Base-by-base conservation (phyloP, 2,113 vertebrate genomes). In the Xiphorhynchus elegans region DNA sequence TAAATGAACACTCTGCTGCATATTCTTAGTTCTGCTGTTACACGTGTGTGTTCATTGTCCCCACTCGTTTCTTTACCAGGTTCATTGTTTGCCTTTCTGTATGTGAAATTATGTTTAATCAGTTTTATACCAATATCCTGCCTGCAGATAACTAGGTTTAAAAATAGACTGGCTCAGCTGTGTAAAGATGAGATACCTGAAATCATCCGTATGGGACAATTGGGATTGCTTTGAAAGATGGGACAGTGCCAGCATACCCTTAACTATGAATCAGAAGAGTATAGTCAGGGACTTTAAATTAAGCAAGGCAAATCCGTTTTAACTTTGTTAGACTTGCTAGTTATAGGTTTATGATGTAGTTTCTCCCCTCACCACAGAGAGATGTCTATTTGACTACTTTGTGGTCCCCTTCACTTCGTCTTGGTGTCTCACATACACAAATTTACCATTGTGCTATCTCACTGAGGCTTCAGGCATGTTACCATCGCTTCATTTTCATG, bases 401-500 rank as follows among this genome's bases (percentile, higher is more conserved):
- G 33, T 18, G 42, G 11, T 23, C 19, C 44, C 47, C 56, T 60
- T 31, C 11, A 1, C n/a, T 37, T 28, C 0, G 0, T 23, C 23
- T 26, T 17, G 47, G 29, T 15, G 63, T 37, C 44, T 60, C 14
- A 6, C 28, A 24, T 1, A 4, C 26, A 33, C 23, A 67, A 17
- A 42, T 9, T 40, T 68, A 13, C 11, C 15, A 24, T 67, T 44
- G 17, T 23, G 64, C 11, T 10, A 0, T 35, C 60, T 50, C 14
- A 0, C n/a, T 19, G 40, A 12, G 24, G n/a, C 53, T 74, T 58
- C 42, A 11, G 31, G 47, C 17, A 0, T 35, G 3, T 53, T 25
- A 3, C 12, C 4, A 10, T 47, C 19, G 25, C 33, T 40, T 20
- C 0, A 1, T 11, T 49, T 59, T 55, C 5, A 0, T 49, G 53